Base-by-base conservation (phyloP, 2,113 vertebrate species). In the Megaleporinus macrocephalus region DNA sequence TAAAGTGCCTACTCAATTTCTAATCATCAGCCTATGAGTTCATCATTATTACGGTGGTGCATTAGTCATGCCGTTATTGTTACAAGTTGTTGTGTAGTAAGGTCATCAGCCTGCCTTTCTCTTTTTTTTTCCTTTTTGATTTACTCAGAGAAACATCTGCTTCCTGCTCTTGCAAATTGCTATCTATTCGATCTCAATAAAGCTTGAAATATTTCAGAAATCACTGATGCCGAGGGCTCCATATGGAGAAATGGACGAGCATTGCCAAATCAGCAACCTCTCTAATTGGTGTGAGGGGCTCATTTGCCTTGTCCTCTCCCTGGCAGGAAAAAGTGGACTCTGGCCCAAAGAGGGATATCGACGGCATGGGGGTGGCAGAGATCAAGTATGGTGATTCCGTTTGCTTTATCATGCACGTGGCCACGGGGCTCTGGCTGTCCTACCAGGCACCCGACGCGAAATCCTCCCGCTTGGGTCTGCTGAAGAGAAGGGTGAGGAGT, bases 351-450 rank as follows among this genome's bases (percentile, higher is more conserved):
- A 94, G 96, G 86, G 98, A 99, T 78, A 96, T 97, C 7, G 98
- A 99, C 47, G 98, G 98, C 81, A 99, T 99, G 98, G 97, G 97
- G 15, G 88, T 92, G 62, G 95, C 98, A 29, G 98, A 98, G 93
- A 96, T 99, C 87, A 99, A 99, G 86, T 99, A 99, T 0, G 97
- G 98, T 4, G 98, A 99, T 92, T 97, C 97, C 0, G 18, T 97
- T 84, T 99, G 98, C 89, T 98, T 99, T 87, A 87, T 99, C 66
- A 97, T 97, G 88, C 98, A 99, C 18, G 83, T 97, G 84, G 93
- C 93, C 57, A 96, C 96, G 1, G 95, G 96, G 41, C 93, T 99
- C 65, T 99, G 98, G 98, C 79, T 99, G 86, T 98, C 97, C 41
- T 99, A 98, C 91, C 94, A 95, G 92, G 94, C 97, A 13, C 98